phyloP scores from a whole-genome alignment of 2,113 vertebrate species.

The Pimephales promelas region DNA sequence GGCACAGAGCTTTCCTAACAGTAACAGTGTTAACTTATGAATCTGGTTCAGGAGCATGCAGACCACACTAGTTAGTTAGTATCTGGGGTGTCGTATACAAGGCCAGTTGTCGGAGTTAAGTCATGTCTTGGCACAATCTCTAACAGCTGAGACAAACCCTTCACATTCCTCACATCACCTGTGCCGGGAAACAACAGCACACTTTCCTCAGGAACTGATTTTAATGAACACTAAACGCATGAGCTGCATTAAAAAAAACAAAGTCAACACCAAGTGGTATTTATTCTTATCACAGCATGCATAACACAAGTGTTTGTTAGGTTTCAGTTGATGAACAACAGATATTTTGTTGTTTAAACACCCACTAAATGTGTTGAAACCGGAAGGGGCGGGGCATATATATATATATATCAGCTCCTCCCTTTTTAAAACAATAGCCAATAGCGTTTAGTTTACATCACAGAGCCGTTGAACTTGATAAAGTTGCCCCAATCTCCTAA shows the following conservation, averaged over 20 bases:
- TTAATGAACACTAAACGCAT: too few species aligned
- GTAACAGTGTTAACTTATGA: background rate
- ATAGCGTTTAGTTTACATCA: too few species aligned
- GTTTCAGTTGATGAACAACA: background rate
- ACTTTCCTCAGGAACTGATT: too few species aligned
- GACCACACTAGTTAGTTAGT: background rate
- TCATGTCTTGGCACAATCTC: conserved; percentile 52
- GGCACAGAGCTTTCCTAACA: background rate
- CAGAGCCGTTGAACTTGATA: too few species aligned
- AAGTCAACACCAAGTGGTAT: too few species aligned
- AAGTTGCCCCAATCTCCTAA: too few species aligned
- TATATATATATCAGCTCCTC: too few species aligned
- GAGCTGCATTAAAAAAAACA: too few species aligned
- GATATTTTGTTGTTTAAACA: too few species aligned
- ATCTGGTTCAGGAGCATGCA: background rate
- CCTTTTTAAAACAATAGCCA: too few species aligned
- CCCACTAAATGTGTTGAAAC: too few species aligned
- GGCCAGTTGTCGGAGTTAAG: conserved; percentile 72
- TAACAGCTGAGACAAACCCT: conserved; percentile 73
- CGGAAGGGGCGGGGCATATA: too few species aligned
- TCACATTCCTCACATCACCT: conserved; percentile 77
- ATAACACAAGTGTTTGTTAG: background rate
- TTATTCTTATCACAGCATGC: background rate
- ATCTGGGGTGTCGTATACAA: conserved; percentile 63
- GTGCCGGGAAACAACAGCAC: conserved; percentile 52